phyloP scores from a whole-genome alignment of 2,888 invertebrate genomes.

The Orthosia gothica region DNA sequence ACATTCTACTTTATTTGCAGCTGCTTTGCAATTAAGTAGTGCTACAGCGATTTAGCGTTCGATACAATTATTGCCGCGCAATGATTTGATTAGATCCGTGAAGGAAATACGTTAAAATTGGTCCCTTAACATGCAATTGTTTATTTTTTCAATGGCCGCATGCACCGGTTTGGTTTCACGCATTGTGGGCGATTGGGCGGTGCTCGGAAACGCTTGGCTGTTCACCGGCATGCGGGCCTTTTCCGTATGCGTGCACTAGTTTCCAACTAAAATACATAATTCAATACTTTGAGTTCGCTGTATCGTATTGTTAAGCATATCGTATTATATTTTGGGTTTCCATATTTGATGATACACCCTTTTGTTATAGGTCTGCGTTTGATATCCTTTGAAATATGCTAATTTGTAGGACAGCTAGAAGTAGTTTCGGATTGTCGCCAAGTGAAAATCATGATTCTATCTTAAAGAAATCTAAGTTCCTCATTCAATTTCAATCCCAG shows the following conservation, averaged over 20 bases:
- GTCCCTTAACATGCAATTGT: slow-evolving; percentile 72
- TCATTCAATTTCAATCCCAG: slow-evolving; percentile 30
- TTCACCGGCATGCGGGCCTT: slow-evolving; percentile 75
- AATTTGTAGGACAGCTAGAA: not conserved
- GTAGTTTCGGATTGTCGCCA: not conserved
- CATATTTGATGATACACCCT: slow-evolving; percentile 12
- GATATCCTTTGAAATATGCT: slow-evolving; percentile 15
- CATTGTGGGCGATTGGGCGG: slow-evolving; percentile 71
- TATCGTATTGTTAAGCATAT: slow-evolving; percentile 38
- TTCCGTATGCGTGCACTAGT: slow-evolving; percentile 82
- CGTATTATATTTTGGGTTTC: slow-evolving; percentile 17
- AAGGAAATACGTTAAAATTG: slow-evolving; percentile 73
- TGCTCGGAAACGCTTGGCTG: slow-evolving; percentile 75
- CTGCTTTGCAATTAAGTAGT: slow-evolving; percentile 21
- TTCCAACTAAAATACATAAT: slow-evolving; percentile 73
- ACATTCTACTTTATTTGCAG: slow-evolving; percentile 22
- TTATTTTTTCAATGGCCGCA: slow-evolving; percentile 66
- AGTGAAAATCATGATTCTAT: slow-evolving; percentile 35
- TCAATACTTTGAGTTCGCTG: slow-evolving; percentile 61
- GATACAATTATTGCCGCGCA: slow-evolving; percentile 52
- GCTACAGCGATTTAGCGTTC: slow-evolving; percentile 13
- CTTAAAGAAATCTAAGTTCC: slow-evolving; percentile 5
- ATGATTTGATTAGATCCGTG: slow-evolving; percentile 61
- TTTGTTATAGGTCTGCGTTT: not conserved
- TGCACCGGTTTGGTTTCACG: slow-evolving; percentile 76